Base-by-base conservation (phyloP, 2,888 invertebrate genomes). In the Cephalotes varians region DNA sequence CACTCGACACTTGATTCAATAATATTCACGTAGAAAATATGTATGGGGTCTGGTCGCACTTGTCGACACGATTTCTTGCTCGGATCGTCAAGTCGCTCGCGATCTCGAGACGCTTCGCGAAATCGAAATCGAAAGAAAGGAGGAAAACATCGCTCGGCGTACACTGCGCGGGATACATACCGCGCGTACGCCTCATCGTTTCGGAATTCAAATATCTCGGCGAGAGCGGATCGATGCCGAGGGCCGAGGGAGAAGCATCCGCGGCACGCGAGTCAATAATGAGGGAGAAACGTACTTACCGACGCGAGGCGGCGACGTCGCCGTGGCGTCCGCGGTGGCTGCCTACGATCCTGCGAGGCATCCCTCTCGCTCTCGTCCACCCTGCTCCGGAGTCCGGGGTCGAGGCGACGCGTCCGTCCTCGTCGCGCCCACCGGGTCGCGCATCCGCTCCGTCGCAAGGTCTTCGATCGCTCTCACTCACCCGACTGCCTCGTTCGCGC, bases 321-420 rank as follows among this genome's bases (percentile, higher is more conserved):
- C 25, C 64, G 56, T 25, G 77, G 77, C 15, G 21, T 31, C 34
- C 40, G 9, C 21, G 54, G 21, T 21, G 34, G 34, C 56, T 44
- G 72, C 18, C 18, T 40, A 79, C 77, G 72, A 56, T 56, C 72
- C 77, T 79, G 47, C 51, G 71, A 37, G 83, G 81, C 82, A 84
- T 88, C 79, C 85, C 77, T 87, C 88, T 86, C 69, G 62, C 81
- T 87, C 74, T 79, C 83, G 83, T 81, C 47, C 44, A 81, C 81
- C 81, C 81, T 79, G 64, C 56, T 60, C 49, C 47, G 25, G n/a
- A n/a, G n/a, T n/a, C n/a, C n/a, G n/a, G n/a, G 74, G 31, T 74
- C 37, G 56, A 62, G 49, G 77, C 76, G 62, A 60, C 67, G 64
- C 37, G 3, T 54, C 64, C 62, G 37, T 49, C 40, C 71, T 64